Evolutionary conservation across 2,888 invertebrate genomes (phyloP), one percentile per base, ranked within the genome.

Genomic region (Frankliniella fusca): DNA sequence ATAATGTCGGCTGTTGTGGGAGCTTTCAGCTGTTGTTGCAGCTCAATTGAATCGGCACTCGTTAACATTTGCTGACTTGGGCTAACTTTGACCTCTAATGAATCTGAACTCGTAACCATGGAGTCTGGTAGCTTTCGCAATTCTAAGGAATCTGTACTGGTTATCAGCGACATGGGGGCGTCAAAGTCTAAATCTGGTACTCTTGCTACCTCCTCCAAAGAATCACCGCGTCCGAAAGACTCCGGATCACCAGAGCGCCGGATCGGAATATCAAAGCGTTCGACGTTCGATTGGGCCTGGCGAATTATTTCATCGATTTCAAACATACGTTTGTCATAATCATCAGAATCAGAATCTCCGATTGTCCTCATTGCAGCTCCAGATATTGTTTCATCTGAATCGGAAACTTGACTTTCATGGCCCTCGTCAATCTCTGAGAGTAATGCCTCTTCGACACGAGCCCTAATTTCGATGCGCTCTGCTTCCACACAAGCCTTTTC

Each of bases 401-500:
- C 91, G 0, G 91, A 91, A 8, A 89, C 88, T 83, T 89, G 86
- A 84, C 89, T 92, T 83, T 92, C 92, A 85, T 90, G 90, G 83
- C 92, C 92, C 83, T 90, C 90, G 65, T 90, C 90, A 65, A 90
- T 90, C 86, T 90, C 89, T 3, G 89, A 86, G 11, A 97, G 88
- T 82, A 94, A 87, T 28, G 94, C 94, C 86, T 96, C 96, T 87
- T 97, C 96, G 88, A 95, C 95, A 86, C 94, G 93, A 0, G 94
- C 96, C 84, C 93, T 92, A 80, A 94, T 90, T 89, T 97, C 97
- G 81, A 95, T 94, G 85, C 93, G 91, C 84, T 95, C 93, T 0
- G 94, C 95, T 87, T 95, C 95, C 80, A 94, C 91, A 86, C 96
- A 95, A 38, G 97, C 97, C 84, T 93, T 93, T 89, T 98, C 97